A percentile compares a stretch with the other conserved stretches of the same genome.
phyloP scores from a whole-genome alignment of 2,113 vertebrate genomes.

The Ceratotherium simum region DNA sequence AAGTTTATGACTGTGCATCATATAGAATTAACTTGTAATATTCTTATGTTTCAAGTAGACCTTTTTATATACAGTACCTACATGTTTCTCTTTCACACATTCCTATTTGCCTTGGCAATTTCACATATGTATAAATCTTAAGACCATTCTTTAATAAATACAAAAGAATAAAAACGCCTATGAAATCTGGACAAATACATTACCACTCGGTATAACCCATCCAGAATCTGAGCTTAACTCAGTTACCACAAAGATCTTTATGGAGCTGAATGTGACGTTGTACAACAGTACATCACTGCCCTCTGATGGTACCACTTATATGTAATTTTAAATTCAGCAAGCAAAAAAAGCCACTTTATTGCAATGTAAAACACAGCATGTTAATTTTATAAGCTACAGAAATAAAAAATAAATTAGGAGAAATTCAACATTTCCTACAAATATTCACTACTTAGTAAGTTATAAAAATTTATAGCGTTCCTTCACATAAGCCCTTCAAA shows the following conservation, averaged over 20 bases:
- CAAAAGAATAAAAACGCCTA: neutral
- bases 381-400: constrained; percentile 74
- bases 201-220: neutral
- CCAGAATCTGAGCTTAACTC: neutral
- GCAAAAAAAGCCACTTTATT: constrained; percentile 4
- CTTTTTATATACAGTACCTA: constrained; percentile 16
- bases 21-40: neutral
- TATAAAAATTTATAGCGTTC: constrained; percentile 73
- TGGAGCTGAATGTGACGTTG: neutral
- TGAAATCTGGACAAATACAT: neutral
- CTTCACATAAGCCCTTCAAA: constrained; percentile 73
- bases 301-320: constrained; percentile 58
- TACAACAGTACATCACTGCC: constrained; percentile 22
- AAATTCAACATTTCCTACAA: constrained; percentile 56
- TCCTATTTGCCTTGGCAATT: constrained; percentile 22
- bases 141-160: constrained; percentile 21
- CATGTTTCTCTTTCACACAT: constrained; percentile 9
- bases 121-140: constrained; percentile 28
- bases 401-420: constrained; percentile 65
- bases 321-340: constrained; percentile 49
- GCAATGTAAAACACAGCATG: neutral
- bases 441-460: constrained; percentile 58
- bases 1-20: neutral
- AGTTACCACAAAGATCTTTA: neutral
- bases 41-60: constrained; percentile 17